A percentile compares a stretch with the other conserved stretches of the same genome.
Conservation (phyloP, 1,140 invertebrate species). For the Aporrectodea caliginosa region DNA sequence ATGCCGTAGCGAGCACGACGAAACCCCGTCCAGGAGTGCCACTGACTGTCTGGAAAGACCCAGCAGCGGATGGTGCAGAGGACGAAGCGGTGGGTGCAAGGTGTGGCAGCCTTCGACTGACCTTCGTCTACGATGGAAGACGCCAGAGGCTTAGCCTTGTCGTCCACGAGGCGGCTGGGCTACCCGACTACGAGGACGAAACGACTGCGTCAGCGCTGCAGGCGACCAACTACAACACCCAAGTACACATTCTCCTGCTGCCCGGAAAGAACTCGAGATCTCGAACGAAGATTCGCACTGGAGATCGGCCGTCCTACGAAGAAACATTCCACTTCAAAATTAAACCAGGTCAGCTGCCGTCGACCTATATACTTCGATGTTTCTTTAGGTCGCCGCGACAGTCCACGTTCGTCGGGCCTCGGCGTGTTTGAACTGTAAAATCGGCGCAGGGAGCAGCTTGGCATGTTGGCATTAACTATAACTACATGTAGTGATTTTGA, state of each 20-base stretch:
- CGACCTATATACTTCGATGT: no score
- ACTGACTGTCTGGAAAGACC: neutral
- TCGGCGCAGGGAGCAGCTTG: no score
- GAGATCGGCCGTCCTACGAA: neutral
- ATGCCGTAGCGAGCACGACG: neutral
- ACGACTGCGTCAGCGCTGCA: neutral
- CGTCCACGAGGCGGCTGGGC: neutral
- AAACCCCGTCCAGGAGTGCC: neutral
- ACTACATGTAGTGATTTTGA: no score
- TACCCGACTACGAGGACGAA: neutral
- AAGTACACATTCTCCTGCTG: neutral
- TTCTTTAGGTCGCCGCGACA: no score
- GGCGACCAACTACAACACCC: neutral
- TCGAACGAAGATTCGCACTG: neutral
- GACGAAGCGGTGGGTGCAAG: neutral
- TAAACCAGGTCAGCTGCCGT: neutral
- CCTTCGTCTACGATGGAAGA: neutral
- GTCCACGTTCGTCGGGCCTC: no score
- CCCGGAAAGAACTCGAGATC: neutral
- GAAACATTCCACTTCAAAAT: neutral
- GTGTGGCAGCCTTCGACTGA: neutral
- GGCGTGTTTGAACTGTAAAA: no score
- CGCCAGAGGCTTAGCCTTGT: neutral
- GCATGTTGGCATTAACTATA: no score
- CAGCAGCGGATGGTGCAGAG: neutral